Conservation (phyloP, 2,797 vertebrate genomes). For the Gorsachius magnificus region DNA sequence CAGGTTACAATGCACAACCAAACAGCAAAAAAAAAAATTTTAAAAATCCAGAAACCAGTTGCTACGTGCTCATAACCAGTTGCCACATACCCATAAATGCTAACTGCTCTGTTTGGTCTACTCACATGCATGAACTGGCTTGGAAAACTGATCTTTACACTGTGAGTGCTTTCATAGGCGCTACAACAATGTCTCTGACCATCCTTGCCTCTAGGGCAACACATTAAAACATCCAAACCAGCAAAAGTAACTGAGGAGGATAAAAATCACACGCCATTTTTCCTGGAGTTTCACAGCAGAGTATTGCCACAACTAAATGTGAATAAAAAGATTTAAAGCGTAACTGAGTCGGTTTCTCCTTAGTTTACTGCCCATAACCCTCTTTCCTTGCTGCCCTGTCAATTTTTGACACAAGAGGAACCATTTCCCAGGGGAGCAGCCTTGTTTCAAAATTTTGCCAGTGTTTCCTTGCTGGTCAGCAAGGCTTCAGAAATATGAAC, state of each 20-base stretch:
- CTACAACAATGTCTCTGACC: not conserved
- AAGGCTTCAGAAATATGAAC: not conserved
- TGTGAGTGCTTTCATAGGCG: not conserved
- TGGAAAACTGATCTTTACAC: not conserved
- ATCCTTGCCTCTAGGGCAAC: not conserved
- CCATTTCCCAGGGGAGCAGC: not conserved
- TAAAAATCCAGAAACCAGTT: not conserved
- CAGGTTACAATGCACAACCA: not conserved
- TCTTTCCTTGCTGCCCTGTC: not conserved
- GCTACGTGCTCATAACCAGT: not conserved
- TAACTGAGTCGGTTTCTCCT: not conserved
- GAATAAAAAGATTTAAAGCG: not conserved
- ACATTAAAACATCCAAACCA: not conserved
- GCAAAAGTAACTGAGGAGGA: not conserved
- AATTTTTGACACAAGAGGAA: not conserved
- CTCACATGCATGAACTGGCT: not conserved
- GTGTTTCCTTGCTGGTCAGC: not conserved
- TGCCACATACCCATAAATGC: accelerated
- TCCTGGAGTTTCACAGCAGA: not conserved
- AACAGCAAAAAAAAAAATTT: not conserved
- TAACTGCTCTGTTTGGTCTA: not conserved
- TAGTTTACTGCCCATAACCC: not conserved
- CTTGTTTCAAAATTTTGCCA: not conserved
- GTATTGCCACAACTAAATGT: not conserved
- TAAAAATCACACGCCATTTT: not conserved